A percentile compares a stretch with the other conserved stretches of the same genome.
Evolutionary conservation across 2,888 invertebrate species (phyloP).

Genomic region (Lathronympha strigana): DNA sequence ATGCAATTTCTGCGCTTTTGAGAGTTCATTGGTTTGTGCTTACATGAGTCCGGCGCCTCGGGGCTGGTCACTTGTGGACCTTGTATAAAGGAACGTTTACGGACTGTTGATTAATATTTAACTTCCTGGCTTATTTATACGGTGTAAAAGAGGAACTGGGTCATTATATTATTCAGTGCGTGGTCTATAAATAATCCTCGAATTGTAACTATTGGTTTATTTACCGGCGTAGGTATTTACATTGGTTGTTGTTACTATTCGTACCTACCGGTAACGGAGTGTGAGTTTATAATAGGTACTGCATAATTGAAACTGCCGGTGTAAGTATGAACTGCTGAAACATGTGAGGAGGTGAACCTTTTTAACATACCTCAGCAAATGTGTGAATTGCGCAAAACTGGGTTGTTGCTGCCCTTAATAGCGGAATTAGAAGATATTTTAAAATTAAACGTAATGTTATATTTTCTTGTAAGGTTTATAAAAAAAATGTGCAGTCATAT

Average conservation of each 20-base stretch:
- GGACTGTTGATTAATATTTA: constrained; percentile 18
- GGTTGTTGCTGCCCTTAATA: not conserved
- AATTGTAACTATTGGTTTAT: not conserved
- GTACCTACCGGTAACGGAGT: not conserved
- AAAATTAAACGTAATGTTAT: not conserved
- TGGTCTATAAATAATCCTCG: not conserved
- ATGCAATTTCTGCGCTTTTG: constrained; percentile 34
- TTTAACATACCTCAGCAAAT: not conserved
- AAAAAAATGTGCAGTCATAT: no score
- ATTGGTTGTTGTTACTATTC: not conserved
- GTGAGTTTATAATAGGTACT: no score
- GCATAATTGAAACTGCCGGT: not conserved
- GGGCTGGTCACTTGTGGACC: not conserved
- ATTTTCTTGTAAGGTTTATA: not conserved
- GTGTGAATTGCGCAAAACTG: not conserved
- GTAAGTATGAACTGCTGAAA: not conserved
- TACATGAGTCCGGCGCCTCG: not conserved
- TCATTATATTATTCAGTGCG: not conserved
- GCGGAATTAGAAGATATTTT: not conserved
- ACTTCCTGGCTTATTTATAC: constrained; percentile 5
- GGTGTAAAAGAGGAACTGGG: constrained; percentile 1
- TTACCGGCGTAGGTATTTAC: not conserved
- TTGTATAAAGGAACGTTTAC: constrained; percentile 7
- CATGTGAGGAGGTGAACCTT: not conserved
- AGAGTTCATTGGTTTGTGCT: constrained; percentile 13